These are phyloP conservation scores for Myotis pilosus DNA, from an alignment of 2,797 vertebrate genomes.

Conservation along the genomic window DNA sequence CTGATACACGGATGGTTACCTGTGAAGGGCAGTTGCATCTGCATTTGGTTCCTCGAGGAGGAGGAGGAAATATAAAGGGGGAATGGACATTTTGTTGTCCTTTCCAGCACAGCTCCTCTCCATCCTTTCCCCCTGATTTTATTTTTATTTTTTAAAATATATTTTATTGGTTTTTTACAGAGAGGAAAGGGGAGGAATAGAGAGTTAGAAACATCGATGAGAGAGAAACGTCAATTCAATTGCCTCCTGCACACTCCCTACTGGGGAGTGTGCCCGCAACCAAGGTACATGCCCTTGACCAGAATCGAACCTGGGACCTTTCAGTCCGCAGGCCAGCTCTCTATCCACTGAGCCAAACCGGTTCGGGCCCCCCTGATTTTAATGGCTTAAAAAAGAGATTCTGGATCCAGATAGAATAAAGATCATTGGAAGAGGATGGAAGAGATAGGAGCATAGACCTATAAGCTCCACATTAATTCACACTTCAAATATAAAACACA, in stretches of 20 bases:
- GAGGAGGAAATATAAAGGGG: background rate
- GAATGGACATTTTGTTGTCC: background rate
- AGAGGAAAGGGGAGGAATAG: too few species aligned
- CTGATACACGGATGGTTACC: background rate
- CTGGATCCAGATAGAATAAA: background rate
- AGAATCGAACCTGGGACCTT: too few species aligned
- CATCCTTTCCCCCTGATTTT: background rate
- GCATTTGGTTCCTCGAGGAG: conserved; percentile 18
- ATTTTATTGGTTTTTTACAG: too few species aligned
- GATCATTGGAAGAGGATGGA: background rate
- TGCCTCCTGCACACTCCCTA: too few species aligned
- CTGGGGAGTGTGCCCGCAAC: too few species aligned
- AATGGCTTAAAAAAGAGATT: conserved; percentile 10
- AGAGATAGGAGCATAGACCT: background rate
- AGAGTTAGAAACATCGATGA: too few species aligned
- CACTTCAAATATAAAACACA: conserved; percentile 9
- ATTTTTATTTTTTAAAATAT: too few species aligned
- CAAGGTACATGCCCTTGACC: too few species aligned
- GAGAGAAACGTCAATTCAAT: too few species aligned
- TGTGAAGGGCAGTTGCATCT: background rate
- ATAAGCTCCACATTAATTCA: background rate
- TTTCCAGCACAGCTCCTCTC: background rate
- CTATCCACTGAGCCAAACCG: too few species aligned
- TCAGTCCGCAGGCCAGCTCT: too few species aligned
- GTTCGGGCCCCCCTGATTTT: background rate